Percentiles rank a stretch among this genome's conserved stretches.
phyloP scores from a whole-genome alignment of 2,888 invertebrate genomes.

The Ectemnius lituratus region DNA sequence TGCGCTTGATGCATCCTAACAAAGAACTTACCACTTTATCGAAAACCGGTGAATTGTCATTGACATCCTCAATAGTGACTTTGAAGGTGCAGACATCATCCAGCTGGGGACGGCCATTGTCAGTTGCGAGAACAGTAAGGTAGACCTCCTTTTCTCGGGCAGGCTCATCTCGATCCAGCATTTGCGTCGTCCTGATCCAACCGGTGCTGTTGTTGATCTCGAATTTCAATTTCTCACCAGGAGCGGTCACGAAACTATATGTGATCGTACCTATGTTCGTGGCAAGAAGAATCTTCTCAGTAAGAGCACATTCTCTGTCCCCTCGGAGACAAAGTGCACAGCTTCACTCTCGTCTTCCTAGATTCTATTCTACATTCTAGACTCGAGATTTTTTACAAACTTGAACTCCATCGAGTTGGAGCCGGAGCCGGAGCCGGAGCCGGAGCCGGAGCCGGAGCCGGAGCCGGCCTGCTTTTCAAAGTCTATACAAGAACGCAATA shows the following conservation, averaged over 20 bases:
- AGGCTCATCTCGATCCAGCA: constrained; percentile 95
- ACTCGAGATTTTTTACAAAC: too few species aligned
- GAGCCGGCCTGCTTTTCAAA: too few species aligned
- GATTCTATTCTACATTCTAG: too few species aligned
- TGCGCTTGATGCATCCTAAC: constrained; percentile 10
- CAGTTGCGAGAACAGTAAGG: constrained; percentile 93
- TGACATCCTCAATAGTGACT: constrained; percentile 93
- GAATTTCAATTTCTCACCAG: constrained; percentile 87
- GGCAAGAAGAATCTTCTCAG: not conserved
- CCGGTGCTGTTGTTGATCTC: constrained; percentile 88
- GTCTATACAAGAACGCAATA: too few species aligned
- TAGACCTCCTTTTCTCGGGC: constrained; percentile 89
- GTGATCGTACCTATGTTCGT: constrained; percentile 82
- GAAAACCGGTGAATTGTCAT: constrained; percentile 92
- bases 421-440: too few species aligned
- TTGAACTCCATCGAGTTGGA: too few species aligned
- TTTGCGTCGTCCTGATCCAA: constrained; percentile 86
- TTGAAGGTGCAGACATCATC: constrained; percentile 96
- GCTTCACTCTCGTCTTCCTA: too few species aligned
- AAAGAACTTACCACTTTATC: constrained; percentile 86
- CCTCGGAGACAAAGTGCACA: too few species aligned
- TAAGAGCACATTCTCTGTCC: too few species aligned
- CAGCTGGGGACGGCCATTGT: constrained; percentile 93
- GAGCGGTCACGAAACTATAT: constrained; percentile 89
- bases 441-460: too few species aligned